Evolutionary conservation across 2,113 vertebrate species (phyloP).

Genomic region (Callionymus lyra): DNA sequence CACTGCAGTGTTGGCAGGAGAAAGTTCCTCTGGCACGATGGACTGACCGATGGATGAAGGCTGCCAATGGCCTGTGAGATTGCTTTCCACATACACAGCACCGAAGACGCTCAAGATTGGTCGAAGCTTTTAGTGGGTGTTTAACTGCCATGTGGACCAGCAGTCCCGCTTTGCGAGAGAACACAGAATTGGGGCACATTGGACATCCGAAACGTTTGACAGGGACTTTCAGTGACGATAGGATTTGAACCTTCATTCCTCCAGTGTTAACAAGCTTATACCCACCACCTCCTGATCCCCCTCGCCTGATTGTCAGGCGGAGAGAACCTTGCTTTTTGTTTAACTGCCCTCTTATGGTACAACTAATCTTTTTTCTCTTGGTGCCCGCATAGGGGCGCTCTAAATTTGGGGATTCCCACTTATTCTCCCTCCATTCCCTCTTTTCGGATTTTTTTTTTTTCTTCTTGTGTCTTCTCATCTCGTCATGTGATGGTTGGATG

Average conservation of each 20-base stretch:
- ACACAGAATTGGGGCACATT: constrained; percentile 65
- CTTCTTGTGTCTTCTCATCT: constrained; percentile 62
- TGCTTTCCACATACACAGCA: constrained; percentile 85
- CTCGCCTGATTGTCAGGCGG: constrained; percentile 61
- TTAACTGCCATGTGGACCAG: constrained; percentile 68
- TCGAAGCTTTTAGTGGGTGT: constrained; percentile 59
- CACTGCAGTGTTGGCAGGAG: constrained; percentile 64
- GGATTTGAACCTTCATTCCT: constrained; percentile 59
- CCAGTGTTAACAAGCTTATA: constrained; percentile 65
- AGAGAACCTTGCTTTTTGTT: constrained; percentile 62
- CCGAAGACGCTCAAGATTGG: constrained; percentile 73
- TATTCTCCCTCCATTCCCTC: constrained; percentile 53
- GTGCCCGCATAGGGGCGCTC: constrained; percentile 50
- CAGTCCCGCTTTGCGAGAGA: constrained; percentile 66
- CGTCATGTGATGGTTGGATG: constrained; percentile 50
- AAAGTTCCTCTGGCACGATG: constrained; percentile 68
- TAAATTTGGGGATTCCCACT: constrained; percentile 47
- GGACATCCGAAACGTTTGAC: constrained; percentile 70
- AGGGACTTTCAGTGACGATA: constrained; percentile 64
- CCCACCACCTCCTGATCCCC: constrained; percentile 51
- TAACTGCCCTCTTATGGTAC: constrained; percentile 45
- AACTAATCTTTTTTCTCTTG: constrained; percentile 53
- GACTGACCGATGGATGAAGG: constrained; percentile 76
- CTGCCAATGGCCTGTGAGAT: constrained; percentile 76
- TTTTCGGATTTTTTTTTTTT: constrained; percentile 68